Base-by-base conservation (phyloP, 2,113 vertebrate genomes). In the Marmota flaviventris region DNA sequence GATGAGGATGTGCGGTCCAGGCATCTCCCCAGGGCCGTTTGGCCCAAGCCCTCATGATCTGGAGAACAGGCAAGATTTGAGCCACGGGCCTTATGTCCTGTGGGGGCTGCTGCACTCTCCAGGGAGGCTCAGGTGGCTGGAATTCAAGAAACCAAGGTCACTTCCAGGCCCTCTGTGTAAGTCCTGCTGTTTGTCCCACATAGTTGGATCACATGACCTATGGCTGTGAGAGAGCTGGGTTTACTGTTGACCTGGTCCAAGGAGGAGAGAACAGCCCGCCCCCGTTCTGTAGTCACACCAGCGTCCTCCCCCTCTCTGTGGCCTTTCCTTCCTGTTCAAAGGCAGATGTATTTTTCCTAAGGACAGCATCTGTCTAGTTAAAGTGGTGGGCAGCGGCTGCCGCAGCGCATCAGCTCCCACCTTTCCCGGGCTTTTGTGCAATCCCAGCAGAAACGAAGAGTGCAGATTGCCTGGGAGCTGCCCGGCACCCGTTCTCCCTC, bases 241-340 rank as follows among this genome's bases (percentile, higher is more conserved):
- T 45, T 32, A 25, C 58, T 27, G 8, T 22, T 16, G 25, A 10
- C 39, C 58, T 32, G 25, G 3, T 65, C 81, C 32, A 67, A 22
- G 1, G n/a, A 69, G 51, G 4, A 39, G 37, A 22, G 24, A 29
- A 1, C 0, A 2, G 0, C 12, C 45, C 12, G 12, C 22, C 20
- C 51, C 48, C 45, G 2, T 14, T 81, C 37, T 16, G 53, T 25
- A 53, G 2, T 22, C 14, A 53, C 3, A 1, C 45, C 42, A 65
- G 13, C 6, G 32, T 12, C 58, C 34, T 5, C 58, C 51, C 39
- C 27, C 4, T 22, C 48, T 12, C 20, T 14, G 7, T 1, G 22
- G 1, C 11, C 67, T 39, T 61, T 83, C 16, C 2, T 29, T 82
- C 42, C 69, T n/a, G 39, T n/a, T 20, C 39, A 17, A 24, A n/a